Percentiles rank a stretch among this genome's conserved stretches.
These are phyloP conservation scores for Pomatorhinus ruficollis DNA, from an alignment of 2,113 vertebrate genomes.

Conservation along the genomic window DNA sequence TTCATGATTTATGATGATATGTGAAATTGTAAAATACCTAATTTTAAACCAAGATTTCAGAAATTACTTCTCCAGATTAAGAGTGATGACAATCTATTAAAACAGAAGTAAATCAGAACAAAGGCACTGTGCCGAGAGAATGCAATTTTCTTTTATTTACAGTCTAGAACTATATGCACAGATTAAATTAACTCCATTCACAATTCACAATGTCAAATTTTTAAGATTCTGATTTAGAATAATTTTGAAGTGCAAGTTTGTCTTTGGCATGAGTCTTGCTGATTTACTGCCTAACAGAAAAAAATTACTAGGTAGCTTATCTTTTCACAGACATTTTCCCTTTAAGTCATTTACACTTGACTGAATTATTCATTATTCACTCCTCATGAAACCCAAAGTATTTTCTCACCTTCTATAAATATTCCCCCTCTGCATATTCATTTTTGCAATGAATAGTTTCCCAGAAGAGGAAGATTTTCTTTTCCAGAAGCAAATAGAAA, in stretches of 20 bases:
- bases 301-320: conserved; percentile 10
- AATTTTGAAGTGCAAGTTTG: neutral
- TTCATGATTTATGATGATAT: conserved; percentile 25
- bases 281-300: neutral
- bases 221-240: neutral
- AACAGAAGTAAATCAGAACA: conserved; percentile 4
- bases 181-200: neutral
- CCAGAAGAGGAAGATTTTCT: conserved; percentile 1
- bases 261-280: neutral
- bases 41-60: conserved; percentile 38
- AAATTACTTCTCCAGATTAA: conserved; percentile 43
- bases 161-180: neutral
- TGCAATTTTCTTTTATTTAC: neutral
- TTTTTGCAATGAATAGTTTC: conserved; percentile 25
- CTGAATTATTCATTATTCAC: conserved; percentile 40
- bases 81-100: neutral
- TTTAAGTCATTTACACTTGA: conserved; percentile 14
- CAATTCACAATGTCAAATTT: neutral
- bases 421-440: neutral
- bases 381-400: conserved; percentile 9
- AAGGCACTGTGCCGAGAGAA: neutral
- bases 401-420: conserved; percentile 59
- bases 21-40: conserved; percentile 35
- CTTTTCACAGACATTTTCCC: conserved; percentile 1
- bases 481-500: neutral